Base-by-base conservation (phyloP, 2,113 vertebrate genomes). In the Eublepharis macularius region DNA sequence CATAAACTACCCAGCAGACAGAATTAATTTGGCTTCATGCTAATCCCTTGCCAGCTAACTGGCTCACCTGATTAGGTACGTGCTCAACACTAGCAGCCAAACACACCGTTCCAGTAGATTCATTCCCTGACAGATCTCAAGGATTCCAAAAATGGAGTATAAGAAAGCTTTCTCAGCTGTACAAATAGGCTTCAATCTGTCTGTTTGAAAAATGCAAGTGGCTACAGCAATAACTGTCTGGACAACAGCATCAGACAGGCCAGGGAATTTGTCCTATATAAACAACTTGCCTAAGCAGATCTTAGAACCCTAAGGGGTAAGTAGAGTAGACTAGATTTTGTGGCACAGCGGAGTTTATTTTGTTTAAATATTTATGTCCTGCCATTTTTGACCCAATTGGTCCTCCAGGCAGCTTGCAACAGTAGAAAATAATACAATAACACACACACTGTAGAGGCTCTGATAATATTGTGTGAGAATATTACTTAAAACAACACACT, bases 211-310 rank as follows among this genome's bases (percentile, higher is more conserved):
- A 80, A 4, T 0, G 16, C 76, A 85, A 80, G 63, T 0, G 1
- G 70, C n/a, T 78, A 68, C 66, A 4, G 26, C 26, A 76, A 45
- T 70, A 90, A 60, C 29, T 34, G 41, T 57, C 66, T 54, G 12
- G 66, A 65, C 9, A 65, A 82, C 74, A 60, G 49, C 39, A 60
- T 36, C 0, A 0, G n/a, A 74, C 16, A 19, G 34, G 76, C 21
- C 0, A 0, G 4, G 1, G 2, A 76, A 1, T 78, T 86, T 36
- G 4, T 49, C 75, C 63, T 0, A 0, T 0, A 0, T 24, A 43
- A 84, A 17, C 8, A 83, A 45, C 24, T 73, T 36, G 57, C 26
- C 70, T 47, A 80, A 80, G 49, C 47, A 47, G 41, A 66, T 74
- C 45, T 36, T 29, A 68, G 73, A 76, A 66, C 19, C 39, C 74